Evolutionary conservation across 2,113 vertebrate genomes (phyloP), one percentile per base, ranked within the genome.

Genomic region (Camarhynchus parvulus): DNA sequence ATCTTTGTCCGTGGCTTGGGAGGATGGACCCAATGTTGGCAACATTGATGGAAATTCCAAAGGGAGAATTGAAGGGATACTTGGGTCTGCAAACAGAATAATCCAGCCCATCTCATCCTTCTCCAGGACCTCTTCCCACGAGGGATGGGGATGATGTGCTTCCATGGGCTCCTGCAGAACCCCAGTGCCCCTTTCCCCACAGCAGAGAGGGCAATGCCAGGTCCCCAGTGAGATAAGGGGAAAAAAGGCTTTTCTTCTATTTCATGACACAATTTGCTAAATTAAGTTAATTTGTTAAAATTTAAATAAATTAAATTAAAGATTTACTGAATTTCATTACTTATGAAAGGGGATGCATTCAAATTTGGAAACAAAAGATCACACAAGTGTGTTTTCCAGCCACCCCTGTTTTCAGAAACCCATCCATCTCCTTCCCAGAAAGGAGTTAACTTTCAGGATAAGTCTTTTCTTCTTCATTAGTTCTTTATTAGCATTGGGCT

Each of bases 11-110:
- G 10, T 13, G 6, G 21, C 31, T 42, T 58, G 47, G 35, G 41
- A 74, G 42, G 58, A 75, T 66, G 37, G 41, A 89, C 58, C 33
- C 0, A 3, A 33, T 39, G 16, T 11, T 39, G 82, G 49, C 72
- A 70, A 20, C 39, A 8, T 11, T 82, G 70, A 86, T 76, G 67
- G 79, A 42, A 87, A 87, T 93, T 96, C 91, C 67, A 85, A 67
- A 86, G 84, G 92, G 77, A 90, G 77, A 88, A 58, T 6, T 79
- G 68, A 67, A 69, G 85, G 47, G 63, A 23, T 31, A 14, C 20
- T 85, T 56, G 41, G 61, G 64, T 74, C 68, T 90, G 49, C 70
- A 83, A 94, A 89, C 46, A 92, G 52, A 42, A 74, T 58, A 83
- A 85, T 28, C 31, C 82, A 37, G 13, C 3, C 39, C 31, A 28